Evolutionary conservation across 2,113 vertebrate genomes (phyloP).

Genomic region (Chamaea fasciata): DNA sequence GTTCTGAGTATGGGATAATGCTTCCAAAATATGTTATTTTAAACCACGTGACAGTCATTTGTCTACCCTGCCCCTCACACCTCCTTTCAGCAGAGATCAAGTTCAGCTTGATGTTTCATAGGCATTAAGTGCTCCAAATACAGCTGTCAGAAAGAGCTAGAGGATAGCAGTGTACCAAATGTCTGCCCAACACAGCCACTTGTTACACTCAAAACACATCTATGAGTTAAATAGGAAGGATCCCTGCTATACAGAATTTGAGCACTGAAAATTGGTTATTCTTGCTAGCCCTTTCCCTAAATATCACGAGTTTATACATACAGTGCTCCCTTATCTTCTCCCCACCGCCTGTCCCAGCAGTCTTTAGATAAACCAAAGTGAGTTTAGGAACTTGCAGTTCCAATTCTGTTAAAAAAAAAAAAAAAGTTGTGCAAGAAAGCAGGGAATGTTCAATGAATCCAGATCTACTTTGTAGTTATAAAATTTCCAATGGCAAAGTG

Average conservation of each 20-base stretch:
- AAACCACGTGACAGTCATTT: not conserved
- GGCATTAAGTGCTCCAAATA: conserved; percentile 61
- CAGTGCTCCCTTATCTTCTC: conserved; percentile 56
- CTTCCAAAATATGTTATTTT: conserved; percentile 10
- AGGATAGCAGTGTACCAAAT: not conserved
- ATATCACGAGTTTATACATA: conserved; percentile 38
- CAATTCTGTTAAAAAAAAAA: not conserved
- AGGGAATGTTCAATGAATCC: conserved; percentile 34
- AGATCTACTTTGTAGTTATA: conserved; percentile 39
- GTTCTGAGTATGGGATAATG: not conserved
- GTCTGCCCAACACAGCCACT: not conserved
- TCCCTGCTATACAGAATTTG: not conserved
- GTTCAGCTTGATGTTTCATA: not conserved
- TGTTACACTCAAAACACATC: not conserved
- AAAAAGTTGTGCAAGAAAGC: conserved; percentile 40
- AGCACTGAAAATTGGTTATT: conserved; percentile 19
- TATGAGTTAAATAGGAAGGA: conserved; percentile 33
- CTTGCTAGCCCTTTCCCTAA: conserved; percentile 32
- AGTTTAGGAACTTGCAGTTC: conserved; percentile 29
- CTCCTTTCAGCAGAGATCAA: not conserved
- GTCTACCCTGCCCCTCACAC: not conserved
- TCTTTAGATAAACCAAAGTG: conserved; percentile 58
- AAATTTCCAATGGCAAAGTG: conserved; percentile 49
- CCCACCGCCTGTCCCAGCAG: conserved; percentile 50
- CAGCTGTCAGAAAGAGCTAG: not conserved